These are phyloP conservation scores for Mastomys natalensis DNA, from an alignment of 2,113 vertebrate genomes.

Conservation along the genomic window DNA sequence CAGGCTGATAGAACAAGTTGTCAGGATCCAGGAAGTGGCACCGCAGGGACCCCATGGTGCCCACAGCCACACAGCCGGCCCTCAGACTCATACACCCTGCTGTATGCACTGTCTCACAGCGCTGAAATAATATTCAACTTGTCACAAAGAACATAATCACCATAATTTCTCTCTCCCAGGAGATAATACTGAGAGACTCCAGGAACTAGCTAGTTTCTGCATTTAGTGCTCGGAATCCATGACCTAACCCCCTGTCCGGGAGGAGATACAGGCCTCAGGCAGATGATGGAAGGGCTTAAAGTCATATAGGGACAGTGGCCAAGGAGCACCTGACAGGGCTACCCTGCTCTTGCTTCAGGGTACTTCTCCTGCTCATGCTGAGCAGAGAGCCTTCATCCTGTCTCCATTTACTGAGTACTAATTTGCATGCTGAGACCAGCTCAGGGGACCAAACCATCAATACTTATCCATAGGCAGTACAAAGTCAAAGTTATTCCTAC, in stretches of 20 bases:
- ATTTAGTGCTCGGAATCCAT: background rate
- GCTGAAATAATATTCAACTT: background rate
- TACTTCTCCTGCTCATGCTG: background rate
- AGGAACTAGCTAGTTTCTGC: background rate
- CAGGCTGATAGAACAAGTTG: conserved; percentile 52
- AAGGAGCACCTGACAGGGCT: background rate
- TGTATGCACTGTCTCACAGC: background rate
- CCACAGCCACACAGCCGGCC: background rate
- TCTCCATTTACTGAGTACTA: background rate
- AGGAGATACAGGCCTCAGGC: background rate
- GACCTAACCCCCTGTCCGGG: background rate
- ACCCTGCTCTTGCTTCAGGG: background rate
- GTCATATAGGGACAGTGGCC: accelerated
- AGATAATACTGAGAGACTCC: background rate
- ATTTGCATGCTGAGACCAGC: background rate
- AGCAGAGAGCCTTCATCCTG: background rate
- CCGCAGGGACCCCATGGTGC: accelerated
- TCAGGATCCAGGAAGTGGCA: background rate
- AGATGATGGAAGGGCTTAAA: background rate
- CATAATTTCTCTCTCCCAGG: conserved; percentile 16
- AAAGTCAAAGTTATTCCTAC: background rate
- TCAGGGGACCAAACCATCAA: background rate
- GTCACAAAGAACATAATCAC: background rate
- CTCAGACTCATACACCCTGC: background rate
- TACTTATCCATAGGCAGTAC: background rate